Evolutionary conservation across 2,888 invertebrate genomes (phyloP).

Genomic region (Diarsia mendica): DNA sequence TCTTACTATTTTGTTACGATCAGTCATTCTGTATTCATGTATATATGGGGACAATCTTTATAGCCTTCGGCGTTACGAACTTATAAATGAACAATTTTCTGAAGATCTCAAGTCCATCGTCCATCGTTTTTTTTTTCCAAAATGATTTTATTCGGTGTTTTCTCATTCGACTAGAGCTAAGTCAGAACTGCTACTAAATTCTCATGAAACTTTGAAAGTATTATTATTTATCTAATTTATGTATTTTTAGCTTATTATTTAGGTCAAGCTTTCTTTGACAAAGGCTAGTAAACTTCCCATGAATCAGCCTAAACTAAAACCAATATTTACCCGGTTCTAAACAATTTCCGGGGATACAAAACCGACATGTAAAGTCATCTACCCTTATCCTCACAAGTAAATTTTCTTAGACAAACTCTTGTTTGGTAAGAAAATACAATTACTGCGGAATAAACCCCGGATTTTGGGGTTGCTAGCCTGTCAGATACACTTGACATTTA

Average conservation of each 20-base stretch:
- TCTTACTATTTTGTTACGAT: not conserved
- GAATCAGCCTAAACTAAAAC: not conserved
- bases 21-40: not conserved
- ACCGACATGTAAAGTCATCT: slow-evolving; percentile 12
- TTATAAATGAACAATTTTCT: not conserved
- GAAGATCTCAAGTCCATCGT: not conserved
- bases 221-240: no score
- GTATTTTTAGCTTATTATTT: not conserved
- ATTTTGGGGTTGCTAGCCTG: slow-evolving; percentile 61
- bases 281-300: not conserved
- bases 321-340: not conserved
- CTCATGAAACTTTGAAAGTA: not conserved
- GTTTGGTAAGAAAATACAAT: slow-evolving; percentile 76
- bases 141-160: not conserved
- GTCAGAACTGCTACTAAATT: not conserved
- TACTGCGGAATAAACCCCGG: slow-evolving; percentile 71
- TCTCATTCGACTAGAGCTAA: not conserved
- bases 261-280: not conserved
- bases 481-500: slow-evolving; percentile 54
- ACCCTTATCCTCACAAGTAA: slow-evolving; percentile 17
- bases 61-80: not conserved
- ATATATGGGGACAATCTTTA: not conserved
- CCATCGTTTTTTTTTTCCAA: no score
- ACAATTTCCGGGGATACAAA: not conserved
- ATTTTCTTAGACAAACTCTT: slow-evolving; percentile 57